These are phyloP conservation scores for Xylota sylvarum DNA, from an alignment of 2,888 invertebrate genomes.

Conservation along the genomic window DNA sequence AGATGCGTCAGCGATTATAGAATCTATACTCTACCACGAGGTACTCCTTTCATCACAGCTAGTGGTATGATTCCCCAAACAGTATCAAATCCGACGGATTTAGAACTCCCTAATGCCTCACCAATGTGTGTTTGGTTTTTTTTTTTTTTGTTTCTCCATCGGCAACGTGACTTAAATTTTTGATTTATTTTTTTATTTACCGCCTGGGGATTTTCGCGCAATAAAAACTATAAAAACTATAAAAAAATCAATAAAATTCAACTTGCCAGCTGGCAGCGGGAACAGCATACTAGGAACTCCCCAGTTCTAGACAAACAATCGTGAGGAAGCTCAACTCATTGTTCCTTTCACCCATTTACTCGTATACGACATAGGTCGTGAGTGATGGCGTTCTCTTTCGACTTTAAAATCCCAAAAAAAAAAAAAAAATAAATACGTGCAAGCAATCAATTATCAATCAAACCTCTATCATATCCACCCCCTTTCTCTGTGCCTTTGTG, in stretches of 20 bases:
- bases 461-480: neutral
- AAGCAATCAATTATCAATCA: slow-evolving; percentile 53
- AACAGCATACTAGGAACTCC: neutral
- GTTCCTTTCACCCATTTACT: slow-evolving; percentile 24
- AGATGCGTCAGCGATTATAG: no score
- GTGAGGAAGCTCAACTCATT: slow-evolving; percentile 3
- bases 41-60: no score
- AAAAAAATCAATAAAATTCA: slow-evolving; percentile 42
- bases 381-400: slow-evolving; percentile 17
- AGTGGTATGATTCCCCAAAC: no score
- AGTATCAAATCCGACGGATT: neutral
- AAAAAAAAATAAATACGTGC: slow-evolving; percentile 37
- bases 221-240: slow-evolving; percentile 20
- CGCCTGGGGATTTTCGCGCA: slow-evolving; percentile 16
- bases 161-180: slow-evolving; percentile 30
- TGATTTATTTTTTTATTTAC: slow-evolving; percentile 7
- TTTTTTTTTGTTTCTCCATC: neutral
- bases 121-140: no score
- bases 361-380: slow-evolving; percentile 34
- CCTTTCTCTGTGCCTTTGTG: neutral
- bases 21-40: no score
- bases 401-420: slow-evolving; percentile 35
- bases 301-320: neutral
- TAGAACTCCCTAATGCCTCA: neutral
- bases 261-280: neutral